These are phyloP conservation scores for Volucella zonaria DNA, from an alignment of 2,888 invertebrate genomes.

Conservation along the genomic window DNA sequence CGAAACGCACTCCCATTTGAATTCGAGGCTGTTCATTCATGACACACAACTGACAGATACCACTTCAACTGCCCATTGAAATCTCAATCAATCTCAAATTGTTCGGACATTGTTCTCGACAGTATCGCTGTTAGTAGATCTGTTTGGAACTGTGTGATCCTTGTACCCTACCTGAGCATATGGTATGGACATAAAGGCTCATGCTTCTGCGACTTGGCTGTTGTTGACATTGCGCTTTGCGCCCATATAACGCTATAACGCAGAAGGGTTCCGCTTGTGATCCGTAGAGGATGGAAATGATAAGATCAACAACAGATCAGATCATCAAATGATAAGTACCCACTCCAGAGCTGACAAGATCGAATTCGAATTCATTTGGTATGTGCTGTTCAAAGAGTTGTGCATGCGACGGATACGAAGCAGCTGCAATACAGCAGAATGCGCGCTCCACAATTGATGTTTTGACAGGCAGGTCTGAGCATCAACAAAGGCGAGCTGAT, in stretches of 20 bases:
- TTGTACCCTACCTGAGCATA: slow-evolving; percentile 41
- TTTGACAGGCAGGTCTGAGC: slow-evolving; percentile 71
- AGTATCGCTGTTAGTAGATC: slow-evolving; percentile 32
- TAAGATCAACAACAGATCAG: slow-evolving; percentile 70
- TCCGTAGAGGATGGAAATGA: slow-evolving; percentile 28
- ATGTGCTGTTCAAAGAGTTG: slow-evolving; percentile 14
- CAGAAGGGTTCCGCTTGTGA: slow-evolving; percentile 53
- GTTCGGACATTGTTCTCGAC: slow-evolving; percentile 71
- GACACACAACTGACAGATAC: slow-evolving; percentile 72
- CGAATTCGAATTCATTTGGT: slow-evolving; percentile 4
- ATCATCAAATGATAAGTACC: slow-evolving; percentile 70
- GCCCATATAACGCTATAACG: slow-evolving; percentile 4
- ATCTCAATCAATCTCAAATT: slow-evolving; percentile 73
- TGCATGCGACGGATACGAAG: slow-evolving; percentile 3
- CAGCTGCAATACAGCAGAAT: slow-evolving; percentile 23
- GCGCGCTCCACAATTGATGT: slow-evolving; percentile 66
- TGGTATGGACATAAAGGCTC: slow-evolving; percentile 48
- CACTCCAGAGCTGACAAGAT: slow-evolving; percentile 64
- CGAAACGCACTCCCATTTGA: slow-evolving; percentile 18
- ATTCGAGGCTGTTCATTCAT: slow-evolving; percentile 47
- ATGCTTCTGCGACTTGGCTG: slow-evolving; percentile 35
- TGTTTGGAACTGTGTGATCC: slow-evolving; percentile 24
- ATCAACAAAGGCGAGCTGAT: slow-evolving; percentile 66
- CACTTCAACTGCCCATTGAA: slow-evolving; percentile 71
- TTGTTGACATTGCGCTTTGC: slow-evolving; percentile 68